These are phyloP conservation scores for Hetaerina titia DNA, from an alignment of 2,888 invertebrate species.

Conservation along the genomic window DNA sequence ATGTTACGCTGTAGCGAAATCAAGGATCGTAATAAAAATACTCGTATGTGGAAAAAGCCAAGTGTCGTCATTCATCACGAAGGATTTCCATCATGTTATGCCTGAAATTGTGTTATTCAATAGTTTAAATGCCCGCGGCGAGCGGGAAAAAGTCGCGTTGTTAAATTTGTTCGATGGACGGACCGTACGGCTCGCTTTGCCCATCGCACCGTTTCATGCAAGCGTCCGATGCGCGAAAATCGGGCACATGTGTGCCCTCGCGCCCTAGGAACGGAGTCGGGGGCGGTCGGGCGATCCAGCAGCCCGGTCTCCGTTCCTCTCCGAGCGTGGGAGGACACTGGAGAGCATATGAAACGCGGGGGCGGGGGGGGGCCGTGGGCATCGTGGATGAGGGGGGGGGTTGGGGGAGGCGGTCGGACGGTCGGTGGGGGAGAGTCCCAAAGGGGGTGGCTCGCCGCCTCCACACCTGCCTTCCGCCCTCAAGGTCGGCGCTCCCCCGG, in stretches of 20 bases:
- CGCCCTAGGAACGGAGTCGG: neutral
- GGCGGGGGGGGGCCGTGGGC: neutral
- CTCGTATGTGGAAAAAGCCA: no score
- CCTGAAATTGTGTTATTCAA: no score
- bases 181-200: neutral
- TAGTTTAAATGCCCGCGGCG: neutral
- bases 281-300: neutral
- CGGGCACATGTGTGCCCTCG: neutral
- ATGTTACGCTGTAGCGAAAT: no score
- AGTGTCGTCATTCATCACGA: no score
- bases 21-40: no score
- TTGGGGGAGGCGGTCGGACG: neutral
- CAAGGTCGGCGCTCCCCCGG: slow-evolving; percentile 44
- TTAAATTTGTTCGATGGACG: neutral
- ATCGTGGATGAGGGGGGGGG: neutral
- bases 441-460: neutral
- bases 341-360: neutral
- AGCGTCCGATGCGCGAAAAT: neutral
- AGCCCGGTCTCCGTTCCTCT: no score
- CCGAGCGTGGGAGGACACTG: no score
- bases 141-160: neutral
- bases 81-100: no score
- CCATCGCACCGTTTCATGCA: neutral
- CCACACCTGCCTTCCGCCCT: slow-evolving; percentile 62
- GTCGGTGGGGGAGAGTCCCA: neutral